Base-by-base conservation (phyloP, 2,888 invertebrate genomes). In the Chrysodeixis includens region DNA sequence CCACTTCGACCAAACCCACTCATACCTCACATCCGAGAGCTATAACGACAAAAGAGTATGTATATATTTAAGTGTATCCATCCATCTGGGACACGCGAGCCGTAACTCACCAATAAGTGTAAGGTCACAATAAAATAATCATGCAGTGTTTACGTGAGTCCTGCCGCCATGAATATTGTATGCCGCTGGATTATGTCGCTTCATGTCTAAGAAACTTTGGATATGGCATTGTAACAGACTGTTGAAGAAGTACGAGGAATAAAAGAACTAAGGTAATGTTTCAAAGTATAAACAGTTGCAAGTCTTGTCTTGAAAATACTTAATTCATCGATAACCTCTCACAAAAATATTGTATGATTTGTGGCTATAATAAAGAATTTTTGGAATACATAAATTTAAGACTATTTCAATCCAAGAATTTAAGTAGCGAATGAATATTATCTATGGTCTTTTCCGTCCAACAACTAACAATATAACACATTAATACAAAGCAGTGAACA, bases 101-200 rank as follows among this genome's bases (percentile, higher is more conserved):
- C 74, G 62, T 56, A 20, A 57, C 51, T 62, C 30, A 10, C 64
- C 79, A 69, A 78, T 78, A 75, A 78, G 62, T 65, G 64, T 75
- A 67, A 72, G 78, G 82, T 79, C 69, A 62, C 80, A 69, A 82
- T 79, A 79, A 79, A 79, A 79, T 82, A 79, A 79, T 79, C 82
- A 79, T 79, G 80, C 51, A 54, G 69, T 76, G 82, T 82, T 79
- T 79, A 73, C 79, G 79, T 82, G 79, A 65, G 80, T 76, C 66
- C 61, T 58, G 53, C 56, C 30, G 26, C 12, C 61, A 79, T 79
- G 82, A 82, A 79, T 79, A 79, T 82, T 70, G 70, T 61, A 79
- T 73, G 68, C 30, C 35, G 20, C 14, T 18, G 71, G 60, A 64
- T 67, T 58, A 44, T 74, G 64, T 63, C 63, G 55, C 74, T 18